Base-by-base conservation (phyloP, 2,113 vertebrate genomes). In the Speoplatyrhinus poulsoni region DNA sequence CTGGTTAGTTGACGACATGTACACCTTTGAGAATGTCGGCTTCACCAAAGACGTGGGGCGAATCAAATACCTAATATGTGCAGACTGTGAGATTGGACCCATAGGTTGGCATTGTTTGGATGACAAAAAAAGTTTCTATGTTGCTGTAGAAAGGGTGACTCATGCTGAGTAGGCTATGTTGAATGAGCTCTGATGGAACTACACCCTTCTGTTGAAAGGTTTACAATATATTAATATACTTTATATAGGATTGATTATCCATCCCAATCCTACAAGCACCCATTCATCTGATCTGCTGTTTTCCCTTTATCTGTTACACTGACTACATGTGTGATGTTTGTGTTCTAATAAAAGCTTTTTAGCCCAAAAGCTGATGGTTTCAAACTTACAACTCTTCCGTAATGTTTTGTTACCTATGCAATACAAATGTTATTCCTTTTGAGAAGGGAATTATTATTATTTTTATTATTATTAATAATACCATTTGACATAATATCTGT, bases 51-150 rank as follows among this genome's bases (percentile, higher is more conserved):
- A 96, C n/a, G 96, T 98, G 72, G 96, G 96, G 60, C 94, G 93
- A 67, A 81, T 98, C 83, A 98, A 98, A 85, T 99, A 96, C 83
- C 95, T 99, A 69, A 95, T 98, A 74, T 98, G 96, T 62, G 97
- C 97, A 9, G 97, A 99, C 92, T 98, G 97, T 89, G 97, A 98
- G 90, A 95, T 96, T 9, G 97, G 97, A 81, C 97, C 97, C 13
- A 98, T 99, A 60, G 97, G 97, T 73, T 98, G 97, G 96, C 97
- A 98, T 89, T 94, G 92, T 89, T 90, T 98, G 11, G 96, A 98
- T 68, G 97, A 98, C 87, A 96, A 95, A 88, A 96, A 92, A 84
- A 95, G 93, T 82, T 98, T 94, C 91, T 99, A 96, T 8, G 89
- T 99, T 41, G 96, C 97, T 32, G 72, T 98, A 92, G 95, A 98